phyloP scores from a whole-genome alignment of 2,797 vertebrate genomes.

The Pampus argenteus region DNA sequence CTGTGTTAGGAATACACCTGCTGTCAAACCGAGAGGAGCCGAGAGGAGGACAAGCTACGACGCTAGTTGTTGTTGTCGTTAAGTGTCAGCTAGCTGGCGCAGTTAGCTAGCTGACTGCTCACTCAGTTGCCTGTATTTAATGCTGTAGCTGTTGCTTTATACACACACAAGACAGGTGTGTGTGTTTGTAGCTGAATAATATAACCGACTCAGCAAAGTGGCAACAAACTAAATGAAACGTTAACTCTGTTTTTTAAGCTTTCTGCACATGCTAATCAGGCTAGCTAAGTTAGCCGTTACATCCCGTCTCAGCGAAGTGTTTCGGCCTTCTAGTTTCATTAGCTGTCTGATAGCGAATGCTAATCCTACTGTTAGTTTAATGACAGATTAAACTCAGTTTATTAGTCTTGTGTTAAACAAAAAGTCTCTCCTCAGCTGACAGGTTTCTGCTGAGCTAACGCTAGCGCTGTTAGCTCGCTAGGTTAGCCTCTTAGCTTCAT shows the following conservation, averaged over 20 bases:
- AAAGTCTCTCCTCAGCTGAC: not conserved
- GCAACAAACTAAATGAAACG: not conserved
- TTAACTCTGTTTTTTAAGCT: not conserved
- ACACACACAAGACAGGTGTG: rapidly evolving
- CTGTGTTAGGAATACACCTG: slow-evolving; percentile 31
- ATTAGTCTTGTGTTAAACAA: not conserved
- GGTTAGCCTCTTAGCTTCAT: slow-evolving; percentile 25
- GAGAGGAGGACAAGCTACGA: slow-evolving; percentile 36
- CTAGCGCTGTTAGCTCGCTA: slow-evolving; percentile 7
- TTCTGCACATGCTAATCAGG: slow-evolving; percentile 2
- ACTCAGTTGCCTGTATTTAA: not conserved
- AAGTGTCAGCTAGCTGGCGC: slow-evolving; percentile 28
- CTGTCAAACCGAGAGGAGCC: slow-evolving; percentile 58
- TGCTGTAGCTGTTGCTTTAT: not conserved
- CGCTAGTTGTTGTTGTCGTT: slow-evolving; percentile 40
- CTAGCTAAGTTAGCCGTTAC: slow-evolving; percentile 39
- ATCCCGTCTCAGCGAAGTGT: slow-evolving; percentile 4
- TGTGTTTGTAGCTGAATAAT: not conserved
- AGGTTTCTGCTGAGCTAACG: not conserved
- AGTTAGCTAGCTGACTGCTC: slow-evolving; percentile 14
- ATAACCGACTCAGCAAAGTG: not conserved
- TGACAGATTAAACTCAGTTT: not conserved
- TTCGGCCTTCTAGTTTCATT: slow-evolving; percentile 34
- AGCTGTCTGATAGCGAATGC: not conserved
- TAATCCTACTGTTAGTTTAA: not conserved